These are phyloP conservation scores for Amphipyra tragopoginis DNA, from an alignment of 2,888 invertebrate species.

Conservation along the genomic window DNA sequence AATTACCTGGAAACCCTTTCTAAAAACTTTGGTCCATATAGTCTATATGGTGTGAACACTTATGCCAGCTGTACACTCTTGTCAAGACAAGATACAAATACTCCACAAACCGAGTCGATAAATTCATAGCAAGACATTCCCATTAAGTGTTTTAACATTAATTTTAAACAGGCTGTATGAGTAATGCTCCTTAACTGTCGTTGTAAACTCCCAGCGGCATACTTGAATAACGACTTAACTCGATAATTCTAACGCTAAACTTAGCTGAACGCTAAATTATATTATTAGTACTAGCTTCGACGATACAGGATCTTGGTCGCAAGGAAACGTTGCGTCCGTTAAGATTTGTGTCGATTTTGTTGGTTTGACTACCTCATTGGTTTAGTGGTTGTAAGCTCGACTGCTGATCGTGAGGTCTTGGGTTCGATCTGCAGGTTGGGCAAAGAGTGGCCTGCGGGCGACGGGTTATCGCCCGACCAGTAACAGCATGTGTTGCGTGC, in stretches of 20 bases:
- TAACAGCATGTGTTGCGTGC: too few relatives aligned
- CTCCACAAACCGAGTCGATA: neutral
- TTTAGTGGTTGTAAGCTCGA: neutral
- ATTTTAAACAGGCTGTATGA: constrained; percentile 37
- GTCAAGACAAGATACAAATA: neutral
- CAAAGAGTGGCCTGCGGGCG: too few relatives aligned
- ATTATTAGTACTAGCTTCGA: constrained; percentile 39
- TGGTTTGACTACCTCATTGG: too few relatives aligned
- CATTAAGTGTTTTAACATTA: constrained; percentile 13
- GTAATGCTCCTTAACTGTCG: constrained; percentile 28
- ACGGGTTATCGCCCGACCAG: too few relatives aligned
- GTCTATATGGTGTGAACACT: too few relatives aligned
- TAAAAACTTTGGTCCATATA: too few relatives aligned
- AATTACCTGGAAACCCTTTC: too few relatives aligned
- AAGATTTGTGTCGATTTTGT: neutral
- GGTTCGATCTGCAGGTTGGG: too few relatives aligned
- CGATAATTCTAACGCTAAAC: constrained; percentile 37
- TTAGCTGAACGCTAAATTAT: constrained; percentile 36
- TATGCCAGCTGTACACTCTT: too few relatives aligned
- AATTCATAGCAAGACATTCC: constrained; percentile 6
- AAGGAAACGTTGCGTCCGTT: neutral
- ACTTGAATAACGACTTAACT: constrained; percentile 46
- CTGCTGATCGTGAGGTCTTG: too few relatives aligned
- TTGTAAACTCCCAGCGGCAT: constrained; percentile 19
- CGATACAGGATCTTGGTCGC: constrained; percentile 15